Evolutionary conservation across 2,113 vertebrate species (phyloP), one percentile per base, ranked within the genome.

Genomic region (Stercorarius parasiticus): DNA sequence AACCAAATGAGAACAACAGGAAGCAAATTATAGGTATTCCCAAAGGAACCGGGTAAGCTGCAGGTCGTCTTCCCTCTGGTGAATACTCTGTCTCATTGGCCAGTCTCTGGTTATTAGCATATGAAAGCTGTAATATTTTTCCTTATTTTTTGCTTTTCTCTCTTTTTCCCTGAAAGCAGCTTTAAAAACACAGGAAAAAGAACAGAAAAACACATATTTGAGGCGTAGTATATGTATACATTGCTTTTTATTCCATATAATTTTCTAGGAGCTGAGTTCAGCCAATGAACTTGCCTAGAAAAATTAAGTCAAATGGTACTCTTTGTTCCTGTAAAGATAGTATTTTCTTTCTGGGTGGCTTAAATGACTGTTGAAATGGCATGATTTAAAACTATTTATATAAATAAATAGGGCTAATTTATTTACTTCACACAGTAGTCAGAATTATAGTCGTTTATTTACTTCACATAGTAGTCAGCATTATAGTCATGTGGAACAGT

Each of bases 101-200:
- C 50, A 86, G 4, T 42, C 66, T 36, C 80, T 86, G 62, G 82
- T 90, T 96, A 93, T 95, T 93, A 88, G 82, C 77, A 95, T 90
- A 84, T 45, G 42, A 80, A 55, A 84, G 9, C 8, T 30, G 52
- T 21, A 78, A 92, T 72, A 82, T 89, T 88, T 93, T 93, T 94
- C 88, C 88, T 92, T 97, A 67, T 87, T 95, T 86, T 40, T 69
- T 13, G 4, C 0, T 42, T 40, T 55, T 47, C 10, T 58, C 26
- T 50, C 16, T 42, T 56, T 11, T 40, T 8, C 9, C 17, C 17
- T 29, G 22, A 71, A 56, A 38, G 18, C 14, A 78, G 15, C 14
- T 83, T 43, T 53, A n/a, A 78, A 88, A 83, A n/a, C 4, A 3
- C 34, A 59, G 9, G 45, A 21, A 9, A 67, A 45, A 79, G 16